Base-by-base conservation (phyloP, 2,113 vertebrate genomes). In the Cavia aperea region DNA sequence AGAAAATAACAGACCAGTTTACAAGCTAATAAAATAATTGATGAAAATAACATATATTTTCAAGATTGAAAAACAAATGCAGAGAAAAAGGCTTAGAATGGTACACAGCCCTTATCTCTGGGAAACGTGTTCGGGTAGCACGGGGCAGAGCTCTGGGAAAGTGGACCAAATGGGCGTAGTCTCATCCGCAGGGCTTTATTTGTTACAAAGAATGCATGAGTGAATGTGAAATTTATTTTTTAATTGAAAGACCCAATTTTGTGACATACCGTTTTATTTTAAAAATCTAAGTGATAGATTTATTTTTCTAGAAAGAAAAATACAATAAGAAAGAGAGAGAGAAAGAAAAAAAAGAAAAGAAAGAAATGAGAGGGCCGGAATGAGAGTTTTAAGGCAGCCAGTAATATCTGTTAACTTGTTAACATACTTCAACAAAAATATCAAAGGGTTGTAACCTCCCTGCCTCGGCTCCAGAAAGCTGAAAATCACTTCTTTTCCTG, bases 91-190 rank as follows among this genome's bases (percentile, higher is more conserved):
- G 1, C 77, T 46, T n/a, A n/a, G 26, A 79, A 26, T n/a, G 13
- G 63, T 11, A 16, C 18, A 7, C 12, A 60, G 24, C 5, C 51
- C 29, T 72, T 13, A 19, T 86, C 58, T 65, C 70, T 39, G 19
- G 39, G 19, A n/a, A 33, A 12, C 8, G 5, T 19, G 62, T 5
- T 62, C 58, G 68, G 15, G 46, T n/a, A 75, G 18, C 10, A 9
- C 23, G 18, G 39, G n/a, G 1, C 6, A 13, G 4, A 13, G 8
- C 31, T 4, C 1, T 60, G 14, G 4, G 15, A 4, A 56, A 33
- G n/a, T 19, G 6, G n/a, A 23, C 68, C 54, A 85, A 82, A 24
- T 81, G 81, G n/a, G 54, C 77, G 70, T 60, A 43, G 18, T 60
- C 33, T 70, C 39, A 65, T 31, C 56, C 87, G 23, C 56, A 36